Base-by-base conservation (phyloP, 2,888 invertebrate species). In the Bellardia pandia region DNA sequence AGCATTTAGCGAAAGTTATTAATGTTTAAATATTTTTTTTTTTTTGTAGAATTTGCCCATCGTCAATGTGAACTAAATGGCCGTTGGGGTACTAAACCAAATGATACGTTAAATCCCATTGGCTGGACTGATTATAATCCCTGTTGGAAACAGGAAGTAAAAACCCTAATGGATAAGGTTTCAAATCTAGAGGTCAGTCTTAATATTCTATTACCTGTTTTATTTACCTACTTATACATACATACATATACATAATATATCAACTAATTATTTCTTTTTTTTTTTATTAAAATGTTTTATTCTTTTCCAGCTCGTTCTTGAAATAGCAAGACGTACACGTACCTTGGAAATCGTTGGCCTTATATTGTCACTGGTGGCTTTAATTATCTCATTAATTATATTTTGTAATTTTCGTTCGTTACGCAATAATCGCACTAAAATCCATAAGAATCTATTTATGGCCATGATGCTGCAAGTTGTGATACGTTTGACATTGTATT, bases 101-200 rank as follows among this genome's bases (percentile, higher is more conserved):
- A 91, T 90, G 93, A 68, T 89, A 92, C 72, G 77, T 90, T 60
- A 92, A 92, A 90, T 90, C 91, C 56, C 85, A 93, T 1, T 93
- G 97, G 97, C 2, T 98, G 97, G 96, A 97, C 98, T 2, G 97
- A 98, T 93, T 98, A 96, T 91, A 96, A 96, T 0, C 95, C 95
- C 0, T 98, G 98, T 91, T 96, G 96, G 90, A 96, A 96, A 6
- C 94, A 95, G 0, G 96, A 97, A 91, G 95, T 97, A 76, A 94
- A 95, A 64, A 94, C 95, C 9, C 94, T 97, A 0, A 94, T 97
- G 86, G 94, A 95, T 76, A 96, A 91, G 85, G 92, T 92, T 68
- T 89, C 90, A 81, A 89, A 92, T 82, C 85, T 92, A 1, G 96
- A 93, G 95, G 92, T 92, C 64, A 86, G 90, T 87, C 9, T 2